Conservation (phyloP, 1,140 invertebrate species). For the Grapholita molesta region DNA sequence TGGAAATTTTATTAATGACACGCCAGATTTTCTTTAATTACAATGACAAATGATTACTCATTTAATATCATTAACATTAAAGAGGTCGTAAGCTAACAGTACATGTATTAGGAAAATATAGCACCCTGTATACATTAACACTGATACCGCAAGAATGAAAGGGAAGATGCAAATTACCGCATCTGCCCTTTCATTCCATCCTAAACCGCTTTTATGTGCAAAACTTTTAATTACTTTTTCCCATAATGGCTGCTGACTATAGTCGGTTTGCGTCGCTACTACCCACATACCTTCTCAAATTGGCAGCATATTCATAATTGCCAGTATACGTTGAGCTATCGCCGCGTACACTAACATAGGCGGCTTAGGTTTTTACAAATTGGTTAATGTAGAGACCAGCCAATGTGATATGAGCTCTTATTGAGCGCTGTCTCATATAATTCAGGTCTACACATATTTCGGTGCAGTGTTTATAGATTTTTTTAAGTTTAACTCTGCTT, state of each 20-base stretch:
- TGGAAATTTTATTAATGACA: no score
- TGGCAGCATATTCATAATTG: not conserved
- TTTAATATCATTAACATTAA: no score
- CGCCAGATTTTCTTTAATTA: no score
- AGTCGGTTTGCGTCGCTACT: not conserved
- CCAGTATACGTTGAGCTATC: not conserved
- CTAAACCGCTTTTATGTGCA: constrained; percentile 10
- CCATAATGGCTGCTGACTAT: constrained; percentile 8
- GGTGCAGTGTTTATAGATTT: not conserved
- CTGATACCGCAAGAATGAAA: not conserved
- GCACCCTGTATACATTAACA: not conserved
- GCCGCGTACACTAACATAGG: not conserved
- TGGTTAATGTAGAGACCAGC: not conserved
- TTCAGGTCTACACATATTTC: not conserved
- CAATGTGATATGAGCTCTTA: not conserved
- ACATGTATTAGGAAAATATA: no score
- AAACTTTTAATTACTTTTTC: constrained; percentile 18
- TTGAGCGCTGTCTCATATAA: constrained; percentile 12
- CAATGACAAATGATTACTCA: no score
- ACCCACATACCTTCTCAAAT: not conserved
- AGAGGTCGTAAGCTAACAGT: no score
- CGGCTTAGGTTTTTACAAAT: not conserved
- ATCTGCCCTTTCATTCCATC: constrained; percentile 10
- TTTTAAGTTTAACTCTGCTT: not conserved
- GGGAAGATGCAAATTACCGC: not conserved